Percentiles rank a stretch among this genome's conserved stretches.
These are phyloP conservation scores for Trissoscelio sp. DNA, from an alignment of 2,888 invertebrate species.

Conservation along the genomic window DNA sequence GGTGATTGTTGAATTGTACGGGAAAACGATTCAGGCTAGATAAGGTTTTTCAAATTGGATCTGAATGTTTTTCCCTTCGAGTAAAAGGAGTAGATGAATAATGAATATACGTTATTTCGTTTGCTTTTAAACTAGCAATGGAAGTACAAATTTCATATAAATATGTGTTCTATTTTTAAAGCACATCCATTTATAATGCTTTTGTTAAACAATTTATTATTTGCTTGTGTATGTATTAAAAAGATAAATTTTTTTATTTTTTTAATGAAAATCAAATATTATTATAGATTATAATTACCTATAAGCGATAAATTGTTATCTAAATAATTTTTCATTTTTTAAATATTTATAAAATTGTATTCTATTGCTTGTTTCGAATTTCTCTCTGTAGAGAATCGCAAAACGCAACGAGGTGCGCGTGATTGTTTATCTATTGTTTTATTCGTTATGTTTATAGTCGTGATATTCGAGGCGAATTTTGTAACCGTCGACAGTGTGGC, in stretches of 20 bases:
- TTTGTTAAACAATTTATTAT: no score
- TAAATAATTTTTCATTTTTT: no score
- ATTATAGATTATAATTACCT: no score
- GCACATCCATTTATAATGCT: no score
- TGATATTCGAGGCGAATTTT: slow-evolving; percentile 5
- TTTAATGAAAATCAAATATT: no score
- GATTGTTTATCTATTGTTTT: not conserved
- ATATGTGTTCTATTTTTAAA: not conserved
- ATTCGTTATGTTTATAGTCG: not conserved
- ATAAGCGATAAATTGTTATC: no score
- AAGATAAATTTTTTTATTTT: no score
- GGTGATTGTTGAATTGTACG: not conserved
- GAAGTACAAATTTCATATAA: not conserved
- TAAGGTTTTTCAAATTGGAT: not conserved
- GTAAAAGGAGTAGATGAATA: not conserved
- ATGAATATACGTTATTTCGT: not conserved
- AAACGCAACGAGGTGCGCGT: not conserved
- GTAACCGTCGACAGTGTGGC: slow-evolving; percentile 27
- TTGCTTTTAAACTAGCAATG: not conserved
- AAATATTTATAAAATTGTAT: no score
- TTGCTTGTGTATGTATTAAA: no score
- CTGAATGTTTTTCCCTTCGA: not conserved
- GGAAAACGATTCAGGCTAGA: not conserved
- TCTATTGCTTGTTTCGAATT: not conserved
- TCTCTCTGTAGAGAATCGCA: not conserved